A percentile compares a stretch with the other conserved stretches of the same genome.
phyloP scores from a whole-genome alignment of 1,140 invertebrate genomes.

The Gryon sp. region DNA sequence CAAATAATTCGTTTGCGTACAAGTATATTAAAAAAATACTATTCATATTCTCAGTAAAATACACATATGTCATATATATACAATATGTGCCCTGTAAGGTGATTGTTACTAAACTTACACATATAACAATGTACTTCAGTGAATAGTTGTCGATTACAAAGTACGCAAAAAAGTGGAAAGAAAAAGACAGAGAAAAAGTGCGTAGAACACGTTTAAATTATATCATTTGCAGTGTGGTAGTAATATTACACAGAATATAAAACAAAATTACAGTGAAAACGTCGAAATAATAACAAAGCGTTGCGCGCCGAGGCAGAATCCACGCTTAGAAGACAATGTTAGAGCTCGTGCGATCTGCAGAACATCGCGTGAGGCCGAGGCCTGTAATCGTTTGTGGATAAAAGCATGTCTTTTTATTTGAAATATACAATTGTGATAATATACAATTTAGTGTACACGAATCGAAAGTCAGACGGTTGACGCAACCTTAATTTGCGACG shows the following conservation, averaged over 20 bases:
- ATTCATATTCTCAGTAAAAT: too few species aligned
- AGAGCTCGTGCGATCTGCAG: conserved; percentile 53
- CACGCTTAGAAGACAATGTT: conserved; percentile 58
- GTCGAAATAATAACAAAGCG: conserved; percentile 46
- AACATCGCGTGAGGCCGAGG: conserved; percentile 52
- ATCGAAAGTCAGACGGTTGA: conserved; percentile 57
- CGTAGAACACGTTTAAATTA: conserved; percentile 27
- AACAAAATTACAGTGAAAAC: conserved; percentile 51
- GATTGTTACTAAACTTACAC: too few species aligned
- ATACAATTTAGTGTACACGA: conserved; percentile 49
- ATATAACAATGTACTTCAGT: too few species aligned
- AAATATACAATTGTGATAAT: conserved; percentile 54
- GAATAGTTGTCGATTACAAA: too few species aligned
- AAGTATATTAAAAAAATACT: too few species aligned
- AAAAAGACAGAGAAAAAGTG: too few species aligned
- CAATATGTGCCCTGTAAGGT: too few species aligned
- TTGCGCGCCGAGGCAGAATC: conserved; percentile 26
- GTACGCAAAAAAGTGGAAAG: too few species aligned
- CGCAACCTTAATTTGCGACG: conserved; percentile 57
- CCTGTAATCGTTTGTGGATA: conserved; percentile 62
- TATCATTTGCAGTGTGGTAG: conserved; percentile 29
- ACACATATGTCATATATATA: too few species aligned
- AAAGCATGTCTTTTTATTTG: conserved; percentile 58
- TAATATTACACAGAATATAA: conserved; percentile 24
- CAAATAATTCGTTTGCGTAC: too few species aligned